Conservation (phyloP, 2,113 vertebrate genomes). For the Erythrocercus mccallii region DNA sequence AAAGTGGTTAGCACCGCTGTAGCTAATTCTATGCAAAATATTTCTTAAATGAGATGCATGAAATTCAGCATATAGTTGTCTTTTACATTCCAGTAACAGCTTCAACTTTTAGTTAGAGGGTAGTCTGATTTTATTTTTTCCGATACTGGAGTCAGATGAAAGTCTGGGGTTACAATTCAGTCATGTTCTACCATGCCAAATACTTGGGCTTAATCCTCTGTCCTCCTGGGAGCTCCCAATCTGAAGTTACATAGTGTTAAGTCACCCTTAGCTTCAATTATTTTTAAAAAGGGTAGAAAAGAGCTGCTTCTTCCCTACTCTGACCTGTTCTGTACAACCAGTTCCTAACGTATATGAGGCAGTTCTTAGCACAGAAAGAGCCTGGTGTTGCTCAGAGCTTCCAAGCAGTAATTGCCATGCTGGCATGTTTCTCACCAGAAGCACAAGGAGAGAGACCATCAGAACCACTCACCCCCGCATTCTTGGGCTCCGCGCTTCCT, state of each 20-base stretch:
- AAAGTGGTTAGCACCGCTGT: neutral
- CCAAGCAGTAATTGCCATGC: neutral
- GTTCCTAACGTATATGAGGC: neutral
- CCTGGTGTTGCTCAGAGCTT: neutral
- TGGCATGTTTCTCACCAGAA: neutral
- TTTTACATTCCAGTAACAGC: neutral
- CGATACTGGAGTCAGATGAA: neutral
- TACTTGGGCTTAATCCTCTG: neutral
- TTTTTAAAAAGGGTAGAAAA: neutral
- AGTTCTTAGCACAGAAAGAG: neutral
- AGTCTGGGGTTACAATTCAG: neutral
- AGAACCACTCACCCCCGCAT: fast-evolving
- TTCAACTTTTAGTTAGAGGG: neutral
- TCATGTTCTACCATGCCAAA: neutral
- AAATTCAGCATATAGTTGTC: neutral
- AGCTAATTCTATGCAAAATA: neutral
- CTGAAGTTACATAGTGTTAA: neutral
- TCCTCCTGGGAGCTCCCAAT: neutral
- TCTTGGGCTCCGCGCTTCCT: neutral
- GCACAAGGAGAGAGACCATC: neutral
- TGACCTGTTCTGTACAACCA: neutral
- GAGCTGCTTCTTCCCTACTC: neutral
- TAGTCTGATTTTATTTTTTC: neutral
- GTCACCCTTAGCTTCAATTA: neutral
- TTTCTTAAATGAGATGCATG: neutral